Conservation (phyloP, 2,113 vertebrate species). For the Grus americana region DNA sequence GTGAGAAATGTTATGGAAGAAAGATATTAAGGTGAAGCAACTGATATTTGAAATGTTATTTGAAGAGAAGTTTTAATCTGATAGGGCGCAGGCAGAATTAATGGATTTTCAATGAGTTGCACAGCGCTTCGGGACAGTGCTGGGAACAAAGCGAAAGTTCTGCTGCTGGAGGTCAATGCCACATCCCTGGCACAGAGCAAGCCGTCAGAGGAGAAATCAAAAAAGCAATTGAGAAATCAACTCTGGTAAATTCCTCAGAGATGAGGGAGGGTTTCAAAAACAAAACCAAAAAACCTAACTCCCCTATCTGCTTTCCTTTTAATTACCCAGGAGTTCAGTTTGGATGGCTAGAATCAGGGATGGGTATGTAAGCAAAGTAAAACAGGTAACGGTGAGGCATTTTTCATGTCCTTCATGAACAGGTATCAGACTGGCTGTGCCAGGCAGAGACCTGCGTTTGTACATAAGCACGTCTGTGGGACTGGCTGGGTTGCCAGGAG, state of each 20-base stretch:
- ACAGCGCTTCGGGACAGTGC: not conserved
- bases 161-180: not conserved
- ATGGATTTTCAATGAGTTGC: not conserved
- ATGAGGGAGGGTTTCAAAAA: not conserved
- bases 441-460: not conserved
- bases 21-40: conserved; percentile 13
- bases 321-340: not conserved
- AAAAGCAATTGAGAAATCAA: not conserved
- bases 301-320: not conserved
- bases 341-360: not conserved
- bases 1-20: conserved; percentile 24
- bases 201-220: not conserved
- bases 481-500: not conserved
- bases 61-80: conserved; percentile 46
- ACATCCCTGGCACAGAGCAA: not conserved
- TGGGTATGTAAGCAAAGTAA: not conserved
- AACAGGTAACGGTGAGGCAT: not conserved
- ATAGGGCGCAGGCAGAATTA: not conserved
- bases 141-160: not conserved
- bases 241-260: not conserved
- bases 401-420: not conserved
- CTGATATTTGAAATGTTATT: conserved; percentile 24
- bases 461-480: not conserved
- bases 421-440: not conserved
- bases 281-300: not conserved